Conservation (phyloP, 2,113 vertebrate species). For the Corythornis vintsioides region DNA sequence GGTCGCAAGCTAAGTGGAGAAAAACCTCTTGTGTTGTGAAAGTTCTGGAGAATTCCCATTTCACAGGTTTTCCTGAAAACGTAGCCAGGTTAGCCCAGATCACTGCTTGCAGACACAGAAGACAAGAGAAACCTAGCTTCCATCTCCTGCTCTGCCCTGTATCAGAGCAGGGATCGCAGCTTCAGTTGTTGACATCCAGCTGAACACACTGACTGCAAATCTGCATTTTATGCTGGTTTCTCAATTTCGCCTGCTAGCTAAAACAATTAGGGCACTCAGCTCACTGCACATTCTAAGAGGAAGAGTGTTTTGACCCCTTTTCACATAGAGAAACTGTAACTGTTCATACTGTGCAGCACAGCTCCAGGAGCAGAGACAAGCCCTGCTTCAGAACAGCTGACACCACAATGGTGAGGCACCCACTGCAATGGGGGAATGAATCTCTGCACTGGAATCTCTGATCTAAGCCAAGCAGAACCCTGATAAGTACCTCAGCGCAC, state of each 20-base stretch:
- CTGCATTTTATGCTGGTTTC: not conserved
- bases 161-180: not conserved
- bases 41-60: not conserved
- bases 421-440: not conserved
- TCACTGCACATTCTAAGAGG: not conserved
- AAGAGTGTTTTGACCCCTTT: not conserved
- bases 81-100: not conserved
- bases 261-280: not conserved
- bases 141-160: not conserved
- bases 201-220: not conserved
- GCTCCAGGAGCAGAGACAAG: not conserved
- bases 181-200: not conserved
- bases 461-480: not conserved
- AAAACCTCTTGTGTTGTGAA: not conserved
- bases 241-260: not conserved
- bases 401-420: accelerated
- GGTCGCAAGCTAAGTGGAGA: not conserved
- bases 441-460: not conserved
- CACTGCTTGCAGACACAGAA: not conserved
- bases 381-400: not conserved
- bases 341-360: not conserved
- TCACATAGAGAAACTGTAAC: not conserved
- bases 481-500: not conserved
- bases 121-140: not conserved
- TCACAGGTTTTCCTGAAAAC: not conserved